phyloP scores from a whole-genome alignment of 2,888 invertebrate species.

The Lampropteryx suffumata region DNA sequence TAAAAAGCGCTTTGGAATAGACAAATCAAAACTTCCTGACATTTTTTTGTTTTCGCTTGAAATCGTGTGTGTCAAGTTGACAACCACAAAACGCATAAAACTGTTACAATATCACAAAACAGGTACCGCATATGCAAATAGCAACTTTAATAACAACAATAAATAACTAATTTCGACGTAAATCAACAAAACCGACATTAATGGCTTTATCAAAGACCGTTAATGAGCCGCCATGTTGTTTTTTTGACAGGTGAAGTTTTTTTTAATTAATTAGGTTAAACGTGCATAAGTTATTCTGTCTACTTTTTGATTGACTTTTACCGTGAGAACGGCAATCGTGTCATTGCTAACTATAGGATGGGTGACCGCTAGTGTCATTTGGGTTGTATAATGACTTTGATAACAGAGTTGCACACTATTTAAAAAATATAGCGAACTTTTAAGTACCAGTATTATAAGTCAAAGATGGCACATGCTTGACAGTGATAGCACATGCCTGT shows the following conservation, averaged over 20 bases:
- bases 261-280: constrained; percentile 16
- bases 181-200: constrained; percentile 46
- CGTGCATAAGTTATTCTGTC: constrained; percentile 16
- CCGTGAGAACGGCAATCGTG: not conserved
- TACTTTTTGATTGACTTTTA: constrained; percentile 3
- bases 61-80: constrained; percentile 8
- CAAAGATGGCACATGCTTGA: no score
- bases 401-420: no score
- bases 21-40: no score
- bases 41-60: no score
- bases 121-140: constrained; percentile 38
- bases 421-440: no score
- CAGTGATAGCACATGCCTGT: no score
- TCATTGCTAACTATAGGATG: no score
- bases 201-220: constrained; percentile 52
- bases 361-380: not conserved
- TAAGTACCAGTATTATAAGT: no score
- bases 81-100: constrained; percentile 9
- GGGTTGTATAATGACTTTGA: no score
- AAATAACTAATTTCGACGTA: constrained; percentile 28
- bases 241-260: constrained; percentile 39
- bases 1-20: no score
- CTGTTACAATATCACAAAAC: constrained; percentile 17
- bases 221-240: constrained; percentile 44
- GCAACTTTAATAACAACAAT: constrained; percentile 26